A percentile compares a stretch with the other conserved stretches of the same genome.
Evolutionary conservation across 2,888 invertebrate species (phyloP).

Genomic region (Protodeltote pygarga): DNA sequence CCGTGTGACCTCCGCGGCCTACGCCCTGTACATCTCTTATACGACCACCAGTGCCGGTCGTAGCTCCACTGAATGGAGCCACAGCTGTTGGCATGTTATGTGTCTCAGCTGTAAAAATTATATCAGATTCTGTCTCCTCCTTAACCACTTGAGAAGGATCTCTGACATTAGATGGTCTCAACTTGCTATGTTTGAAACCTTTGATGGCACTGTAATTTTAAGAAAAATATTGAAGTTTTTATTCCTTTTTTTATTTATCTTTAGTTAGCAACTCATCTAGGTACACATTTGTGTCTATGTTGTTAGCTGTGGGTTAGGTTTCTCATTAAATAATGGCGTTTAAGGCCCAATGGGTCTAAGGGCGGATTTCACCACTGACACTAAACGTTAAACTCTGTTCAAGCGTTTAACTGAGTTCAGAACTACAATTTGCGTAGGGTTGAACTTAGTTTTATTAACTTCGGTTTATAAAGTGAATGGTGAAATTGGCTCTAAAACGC

Average conservation of each 20-base stretch:
- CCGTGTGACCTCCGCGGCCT: conserved; percentile 96
- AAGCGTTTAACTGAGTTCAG: too few relatives aligned
- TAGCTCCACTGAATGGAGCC: conserved; percentile 98
- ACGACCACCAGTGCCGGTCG: conserved; percentile 98
- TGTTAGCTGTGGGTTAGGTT: too few relatives aligned
- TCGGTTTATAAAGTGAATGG: too few relatives aligned
- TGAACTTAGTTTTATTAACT: too few relatives aligned
- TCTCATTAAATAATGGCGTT: too few relatives aligned
- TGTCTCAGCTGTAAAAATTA: conserved; percentile 99
- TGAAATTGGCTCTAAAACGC: too few relatives aligned
- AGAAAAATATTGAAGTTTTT: not conserved
- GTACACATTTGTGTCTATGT: too few relatives aligned
- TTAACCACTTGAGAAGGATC: conserved; percentile 89
- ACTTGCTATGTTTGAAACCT: conserved; percentile 91
- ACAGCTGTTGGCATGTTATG: conserved; percentile 99
- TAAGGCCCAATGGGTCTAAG: too few relatives aligned
- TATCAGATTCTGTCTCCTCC: conserved; percentile 90
- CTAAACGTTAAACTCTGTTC: not conserved
- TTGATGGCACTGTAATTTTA: conserved; percentile 91
- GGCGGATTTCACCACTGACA: too few relatives aligned
- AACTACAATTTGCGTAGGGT: too few relatives aligned
- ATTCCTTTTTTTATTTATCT: not conserved
- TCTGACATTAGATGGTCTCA: conserved; percentile 88
- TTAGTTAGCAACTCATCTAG: too few relatives aligned
- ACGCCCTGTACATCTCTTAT: conserved; percentile 98